phyloP scores from a whole-genome alignment of 2,113 vertebrate genomes.

The Phylloscopus trochiloides region DNA sequence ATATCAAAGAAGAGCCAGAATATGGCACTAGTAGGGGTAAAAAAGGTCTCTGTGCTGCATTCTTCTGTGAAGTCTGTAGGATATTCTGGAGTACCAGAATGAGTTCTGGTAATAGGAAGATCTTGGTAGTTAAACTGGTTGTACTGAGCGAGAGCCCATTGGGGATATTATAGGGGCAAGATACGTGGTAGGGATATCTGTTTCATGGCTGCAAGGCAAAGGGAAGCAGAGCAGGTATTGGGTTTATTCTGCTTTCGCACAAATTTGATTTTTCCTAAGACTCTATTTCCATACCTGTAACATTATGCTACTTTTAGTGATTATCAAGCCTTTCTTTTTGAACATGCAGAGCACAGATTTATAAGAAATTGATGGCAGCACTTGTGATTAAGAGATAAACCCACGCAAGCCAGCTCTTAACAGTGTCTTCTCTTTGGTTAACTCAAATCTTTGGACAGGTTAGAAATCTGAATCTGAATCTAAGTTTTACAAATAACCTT shows the following conservation, averaged over 20 bases:
- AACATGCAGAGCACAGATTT: not conserved
- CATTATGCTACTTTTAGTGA: not conserved
- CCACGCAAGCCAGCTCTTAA: not conserved
- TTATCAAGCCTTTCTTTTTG: not conserved
- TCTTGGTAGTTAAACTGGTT: not conserved
- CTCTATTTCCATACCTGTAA: not conserved
- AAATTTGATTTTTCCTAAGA: not conserved
- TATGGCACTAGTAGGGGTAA: not conserved
- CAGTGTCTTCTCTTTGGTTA: not conserved
- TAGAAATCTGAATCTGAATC: not conserved
- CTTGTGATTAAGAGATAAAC: not conserved
- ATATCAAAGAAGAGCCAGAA: not conserved
- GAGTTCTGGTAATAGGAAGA: not conserved
- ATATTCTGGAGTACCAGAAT: not conserved
- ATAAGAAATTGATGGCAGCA: not conserved
- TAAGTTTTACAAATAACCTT: slow-evolving; percentile 7
- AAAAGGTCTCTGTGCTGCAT: not conserved
- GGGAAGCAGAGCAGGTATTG: not conserved
- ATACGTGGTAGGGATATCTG: not conserved
- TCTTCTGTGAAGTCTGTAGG: not conserved
- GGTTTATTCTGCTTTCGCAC: not conserved
- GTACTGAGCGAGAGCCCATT: not conserved
- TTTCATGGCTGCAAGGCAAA: not conserved
- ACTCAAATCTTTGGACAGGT: not conserved
- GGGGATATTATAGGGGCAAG: rapidly evolving